Evolutionary conservation across 1,140 invertebrate species (phyloP), one percentile per base, ranked within the genome.

Genomic region (Penaeus indicus): DNA sequence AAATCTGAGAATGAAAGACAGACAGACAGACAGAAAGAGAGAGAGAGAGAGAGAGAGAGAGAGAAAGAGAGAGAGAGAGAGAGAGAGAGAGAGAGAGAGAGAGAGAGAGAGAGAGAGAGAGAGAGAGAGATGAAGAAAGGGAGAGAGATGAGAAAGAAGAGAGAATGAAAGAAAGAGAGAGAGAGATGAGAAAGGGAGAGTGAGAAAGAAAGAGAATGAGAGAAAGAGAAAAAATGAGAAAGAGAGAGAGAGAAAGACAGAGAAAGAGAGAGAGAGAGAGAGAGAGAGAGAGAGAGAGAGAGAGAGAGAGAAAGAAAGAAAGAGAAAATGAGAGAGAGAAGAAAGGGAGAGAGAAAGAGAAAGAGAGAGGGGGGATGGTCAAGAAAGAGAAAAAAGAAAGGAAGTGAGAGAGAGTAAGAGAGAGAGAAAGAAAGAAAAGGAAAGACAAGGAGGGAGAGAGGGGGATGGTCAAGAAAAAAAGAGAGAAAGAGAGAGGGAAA

Each of bases 31-130:
- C 3, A 67, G 64, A 67, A 7, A 67, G 64, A 67, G 64, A 67
- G 64, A 67, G 64, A 67, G 25, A 67, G 64, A 67, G 64, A 67
- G 64, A 67, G 64, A 67, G 64, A 67, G 64, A 67, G 64, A 67
- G 64, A 67, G 64, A 67, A 7, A 67, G 64, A 67, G 64, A 67
- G 25, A 67, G 64, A 67, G 64, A 67, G 64, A 67, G 64, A 67
- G 64, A 67, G 64, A 67, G 64, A 67, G 64, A 67, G 3, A 67
- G 64, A 67, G 64, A 67, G 4, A 67, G 64, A 5, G 64, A 5
- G 64, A 67, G 64, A 67, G 64, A 67, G 64, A 67, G 64, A 67
- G 4, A 67, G 11, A 67, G 4, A 67, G 11, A 67, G 21, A 67
- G 3, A 67, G 64, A 67, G 11, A 67, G 64, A 5, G 11, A 67